Conservation (phyloP, 2,888 invertebrate species). For the Aromia moschata region DNA sequence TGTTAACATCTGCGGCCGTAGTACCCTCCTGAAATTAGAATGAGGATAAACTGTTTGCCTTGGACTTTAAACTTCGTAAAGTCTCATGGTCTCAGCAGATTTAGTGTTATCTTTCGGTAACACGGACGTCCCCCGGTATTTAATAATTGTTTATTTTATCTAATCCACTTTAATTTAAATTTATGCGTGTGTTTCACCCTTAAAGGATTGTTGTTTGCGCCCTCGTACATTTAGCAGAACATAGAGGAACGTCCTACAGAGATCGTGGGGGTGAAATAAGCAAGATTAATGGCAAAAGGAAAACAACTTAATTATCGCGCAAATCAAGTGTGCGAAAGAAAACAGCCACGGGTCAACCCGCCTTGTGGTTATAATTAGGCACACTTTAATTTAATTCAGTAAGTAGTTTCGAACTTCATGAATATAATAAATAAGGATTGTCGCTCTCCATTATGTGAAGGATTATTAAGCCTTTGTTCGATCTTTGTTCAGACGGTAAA, state of each 20-base stretch:
- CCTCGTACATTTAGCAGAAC: not conserved
- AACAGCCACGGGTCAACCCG: not conserved
- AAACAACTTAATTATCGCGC: not conserved
- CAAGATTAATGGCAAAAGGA: constrained; percentile 1
- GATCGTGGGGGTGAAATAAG: not conserved
- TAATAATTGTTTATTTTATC: constrained; percentile 1
- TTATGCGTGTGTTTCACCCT: not conserved
- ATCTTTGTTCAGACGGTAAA: not conserved
- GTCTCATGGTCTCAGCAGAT: not conserved
- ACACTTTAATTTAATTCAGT: not conserved
- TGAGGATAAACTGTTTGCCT: not conserved
- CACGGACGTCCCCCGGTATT: not conserved
- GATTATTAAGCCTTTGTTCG: not conserved
- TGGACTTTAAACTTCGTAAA: not conserved
- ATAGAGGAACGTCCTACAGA: not conserved
- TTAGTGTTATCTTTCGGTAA: not conserved
- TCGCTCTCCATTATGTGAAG: not conserved
- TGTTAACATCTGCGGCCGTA: not conserved
- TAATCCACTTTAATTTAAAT: not conserved
- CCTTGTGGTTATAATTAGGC: not conserved
- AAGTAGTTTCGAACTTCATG: not conserved
- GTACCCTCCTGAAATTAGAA: not conserved
- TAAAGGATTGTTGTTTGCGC: not conserved
- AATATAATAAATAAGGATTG: not conserved
- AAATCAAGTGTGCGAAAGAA: not conserved